Conservation (phyloP, 1,140 invertebrate genomes). For the Drosophila sulfurigaster region DNA sequence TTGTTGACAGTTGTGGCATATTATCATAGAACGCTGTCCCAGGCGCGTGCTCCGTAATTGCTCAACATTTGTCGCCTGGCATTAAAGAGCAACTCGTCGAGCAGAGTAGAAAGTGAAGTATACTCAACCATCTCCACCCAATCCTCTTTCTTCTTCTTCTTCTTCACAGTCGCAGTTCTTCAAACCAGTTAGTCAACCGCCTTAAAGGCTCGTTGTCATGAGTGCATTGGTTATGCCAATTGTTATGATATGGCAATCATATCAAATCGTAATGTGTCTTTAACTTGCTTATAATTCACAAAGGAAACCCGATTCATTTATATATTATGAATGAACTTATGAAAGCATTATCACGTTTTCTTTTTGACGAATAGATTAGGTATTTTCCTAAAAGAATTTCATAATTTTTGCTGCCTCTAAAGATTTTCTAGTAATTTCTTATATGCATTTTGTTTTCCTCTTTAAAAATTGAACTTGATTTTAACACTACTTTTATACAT, state of each 20-base stretch:
- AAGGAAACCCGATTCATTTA: background rate
- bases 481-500: too few species aligned
- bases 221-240: constrained; percentile 12
- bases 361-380: too few species aligned
- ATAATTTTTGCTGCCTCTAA: too few species aligned
- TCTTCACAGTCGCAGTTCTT: background rate
- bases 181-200: background rate
- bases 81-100: constrained; percentile 35
- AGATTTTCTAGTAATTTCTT: too few species aligned
- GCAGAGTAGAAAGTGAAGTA: constrained; percentile 17
- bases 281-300: background rate
- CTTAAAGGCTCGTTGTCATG: background rate
- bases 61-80: constrained; percentile 52
- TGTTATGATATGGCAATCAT: background rate
- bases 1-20: constrained; percentile 82
- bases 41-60: constrained; percentile 43
- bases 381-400: too few species aligned
- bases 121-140: background rate
- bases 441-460: too few species aligned
- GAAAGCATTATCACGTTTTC: background rate
- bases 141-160: background rate
- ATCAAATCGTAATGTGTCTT: background rate
- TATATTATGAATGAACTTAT: background rate
- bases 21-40: constrained; percentile 66
- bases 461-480: too few species aligned